These are phyloP conservation scores for Trematomus bernacchii DNA, from an alignment of 2,797 vertebrate genomes.

Conservation along the genomic window DNA sequence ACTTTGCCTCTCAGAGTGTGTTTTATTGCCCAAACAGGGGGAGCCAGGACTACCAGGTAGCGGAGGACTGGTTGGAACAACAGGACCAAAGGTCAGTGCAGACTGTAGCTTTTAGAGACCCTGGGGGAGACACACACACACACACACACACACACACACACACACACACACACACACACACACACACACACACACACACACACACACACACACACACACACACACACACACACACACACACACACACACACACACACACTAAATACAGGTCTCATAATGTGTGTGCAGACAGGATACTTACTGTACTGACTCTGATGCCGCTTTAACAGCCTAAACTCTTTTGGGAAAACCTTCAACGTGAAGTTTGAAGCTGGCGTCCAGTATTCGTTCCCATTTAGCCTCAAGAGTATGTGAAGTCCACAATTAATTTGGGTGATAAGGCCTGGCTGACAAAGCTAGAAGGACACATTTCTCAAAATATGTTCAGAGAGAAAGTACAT, in stretches of 20 bases:
- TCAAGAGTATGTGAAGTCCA: neutral
- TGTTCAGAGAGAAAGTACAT: neutral
- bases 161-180: too few relatives aligned
- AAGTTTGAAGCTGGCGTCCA: neutral
- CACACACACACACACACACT: neutral
- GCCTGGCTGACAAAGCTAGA: neutral
- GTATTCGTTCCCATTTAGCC: neutral
- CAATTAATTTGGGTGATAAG: neutral
- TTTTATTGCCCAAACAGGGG: slow-evolving; percentile 74
- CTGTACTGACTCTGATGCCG: neutral
- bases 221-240: neutral
- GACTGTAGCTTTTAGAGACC: neutral
- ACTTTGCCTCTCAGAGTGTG: slow-evolving; percentile 35
- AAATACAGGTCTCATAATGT: neutral
- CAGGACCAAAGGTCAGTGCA: slow-evolving; percentile 81
- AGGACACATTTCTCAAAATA: neutral
- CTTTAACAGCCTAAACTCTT: neutral
- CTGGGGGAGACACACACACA: neutral
- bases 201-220: too few relatives aligned
- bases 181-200: too few relatives aligned
- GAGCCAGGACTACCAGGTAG: slow-evolving; percentile 75
- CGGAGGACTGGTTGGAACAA: slow-evolving; percentile 64
- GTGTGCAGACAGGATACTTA: neutral
- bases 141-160: too few relatives aligned
- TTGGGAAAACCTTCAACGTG: too few relatives aligned